Percentiles rank a stretch among this genome's conserved stretches.
These are phyloP conservation scores for Poecilobothrus nobilitatus DNA, from an alignment of 2,888 invertebrate genomes.

Conservation along the genomic window DNA sequence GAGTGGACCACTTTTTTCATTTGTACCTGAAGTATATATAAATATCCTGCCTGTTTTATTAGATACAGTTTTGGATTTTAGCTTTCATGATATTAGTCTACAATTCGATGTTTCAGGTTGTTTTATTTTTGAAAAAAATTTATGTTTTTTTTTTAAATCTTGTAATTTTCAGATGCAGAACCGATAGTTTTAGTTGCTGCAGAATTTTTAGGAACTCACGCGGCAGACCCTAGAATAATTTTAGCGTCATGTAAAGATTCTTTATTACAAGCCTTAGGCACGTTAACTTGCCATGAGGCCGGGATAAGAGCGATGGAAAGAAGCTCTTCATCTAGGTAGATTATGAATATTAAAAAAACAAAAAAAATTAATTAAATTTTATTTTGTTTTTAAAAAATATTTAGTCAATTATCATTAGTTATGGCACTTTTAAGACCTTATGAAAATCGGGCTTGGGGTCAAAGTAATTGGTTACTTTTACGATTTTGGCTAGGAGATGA, in stretches of 20 bases:
- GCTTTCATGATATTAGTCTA: conserved; percentile 37
- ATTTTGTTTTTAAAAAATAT: conserved; percentile 38
- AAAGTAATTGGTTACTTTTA: conserved; percentile 76
- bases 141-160: neutral
- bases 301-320: conserved; percentile 65
- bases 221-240: conserved; percentile 66
- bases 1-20: conserved; percentile 52
- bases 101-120: conserved; percentile 35
- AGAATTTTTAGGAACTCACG: conserved; percentile 65
- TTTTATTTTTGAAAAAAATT: neutral
- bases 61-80: conserved; percentile 42
- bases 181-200: conserved; percentile 56
- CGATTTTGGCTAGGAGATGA: conserved; percentile 71
- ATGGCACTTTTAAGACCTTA: conserved; percentile 65
- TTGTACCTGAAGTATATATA: conserved; percentile 60
- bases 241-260: conserved; percentile 67
- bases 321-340: conserved; percentile 48
- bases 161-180: conserved; percentile 46
- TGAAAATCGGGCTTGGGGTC: conserved; percentile 74
- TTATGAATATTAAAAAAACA: neutral
- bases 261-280: conserved; percentile 65
- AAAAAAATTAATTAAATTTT: neutral
- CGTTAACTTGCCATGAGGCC: conserved; percentile 63
- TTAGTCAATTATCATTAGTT: conserved; percentile 57
- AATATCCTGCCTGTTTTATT: conserved; percentile 46